phyloP scores from a whole-genome alignment of 2,113 vertebrate genomes.

The Mirza zaza region DNA sequence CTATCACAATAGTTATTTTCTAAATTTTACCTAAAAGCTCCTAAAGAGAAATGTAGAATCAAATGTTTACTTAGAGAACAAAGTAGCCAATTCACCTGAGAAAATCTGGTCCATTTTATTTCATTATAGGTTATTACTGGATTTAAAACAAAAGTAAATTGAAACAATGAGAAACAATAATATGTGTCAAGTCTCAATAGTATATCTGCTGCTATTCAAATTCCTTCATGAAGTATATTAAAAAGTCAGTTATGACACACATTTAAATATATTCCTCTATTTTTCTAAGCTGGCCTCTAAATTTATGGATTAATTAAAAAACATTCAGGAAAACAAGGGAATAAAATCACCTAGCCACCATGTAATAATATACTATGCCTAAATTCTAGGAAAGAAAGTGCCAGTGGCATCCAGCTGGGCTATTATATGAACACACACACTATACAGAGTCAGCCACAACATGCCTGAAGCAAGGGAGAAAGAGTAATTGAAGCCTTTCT shows the following conservation, averaged over 20 bases:
- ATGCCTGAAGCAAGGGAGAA: not conserved
- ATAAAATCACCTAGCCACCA: constrained; percentile 40
- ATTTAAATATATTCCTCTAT: constrained; percentile 19
- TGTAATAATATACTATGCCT: constrained; percentile 29
- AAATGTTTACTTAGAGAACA: not conserved
- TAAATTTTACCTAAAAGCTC: constrained; percentile 1
- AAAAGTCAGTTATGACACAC: constrained; percentile 41
- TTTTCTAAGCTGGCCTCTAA: constrained; percentile 53
- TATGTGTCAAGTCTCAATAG: not conserved
- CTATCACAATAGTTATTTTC: constrained; percentile 1
- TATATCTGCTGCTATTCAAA: constrained; percentile 14
- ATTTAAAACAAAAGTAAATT: constrained; percentile 18
- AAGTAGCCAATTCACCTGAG: not conserved
- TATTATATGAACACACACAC: not conserved
- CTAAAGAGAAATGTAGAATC: not conserved
- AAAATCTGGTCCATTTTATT: not conserved
- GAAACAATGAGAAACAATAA: constrained; percentile 2
- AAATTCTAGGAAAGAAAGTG: constrained; percentile 37
- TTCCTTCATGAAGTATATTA: not conserved
- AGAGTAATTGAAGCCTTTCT: not conserved
- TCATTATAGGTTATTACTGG: not conserved
- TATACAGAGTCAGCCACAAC: not conserved
- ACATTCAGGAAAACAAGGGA: not conserved
- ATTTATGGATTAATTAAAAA: constrained; percentile 65
- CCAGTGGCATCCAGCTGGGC: constrained; percentile 37